A percentile compares a stretch with the other conserved stretches of the same genome.
phyloP scores from a whole-genome alignment of 2,797 vertebrate species.

The Neosalanx taihuensis region DNA sequence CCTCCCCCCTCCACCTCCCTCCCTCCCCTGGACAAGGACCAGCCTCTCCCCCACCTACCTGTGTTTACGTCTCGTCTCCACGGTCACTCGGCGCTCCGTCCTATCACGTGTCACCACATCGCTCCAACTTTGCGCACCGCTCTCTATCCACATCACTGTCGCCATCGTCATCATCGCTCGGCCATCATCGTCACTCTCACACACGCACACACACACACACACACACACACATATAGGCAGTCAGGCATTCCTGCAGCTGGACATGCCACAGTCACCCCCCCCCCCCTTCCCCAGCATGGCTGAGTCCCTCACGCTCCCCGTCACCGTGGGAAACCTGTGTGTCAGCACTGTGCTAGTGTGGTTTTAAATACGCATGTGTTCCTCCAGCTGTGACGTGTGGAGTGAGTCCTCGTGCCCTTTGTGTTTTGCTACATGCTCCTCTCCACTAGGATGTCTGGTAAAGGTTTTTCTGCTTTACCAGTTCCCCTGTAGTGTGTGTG shows the following conservation, averaged over 20 bases:
- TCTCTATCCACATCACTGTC: too few species aligned
- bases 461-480: slow-evolving; percentile 52
- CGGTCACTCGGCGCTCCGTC: not conserved
- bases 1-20: not conserved
- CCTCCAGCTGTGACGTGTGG: slow-evolving; percentile 31
- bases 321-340: slow-evolving; percentile 42
- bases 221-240: slow-evolving; percentile 1
- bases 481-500: slow-evolving; percentile 23
- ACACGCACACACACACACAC: not conserved
- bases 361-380: not conserved
- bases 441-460: slow-evolving; percentile 54
- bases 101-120: too few species aligned
- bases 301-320: slow-evolving; percentile 28
- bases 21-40: not conserved
- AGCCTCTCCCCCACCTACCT: slow-evolving; percentile 5
- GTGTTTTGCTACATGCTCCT: slow-evolving; percentile 43
- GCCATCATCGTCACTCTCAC: not conserved
- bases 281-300: slow-evolving; percentile 15
- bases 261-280: not conserved
- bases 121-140: not conserved
- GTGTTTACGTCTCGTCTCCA: not conserved
- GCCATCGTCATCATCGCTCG: not conserved
- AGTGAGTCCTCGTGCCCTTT: slow-evolving; percentile 42
- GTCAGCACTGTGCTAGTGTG: not conserved
- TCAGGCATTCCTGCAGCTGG: slow-evolving; percentile 14